Evolutionary conservation across 2,888 invertebrate genomes (phyloP).

Genomic region (Branchipolynoe longqiensis): DNA sequence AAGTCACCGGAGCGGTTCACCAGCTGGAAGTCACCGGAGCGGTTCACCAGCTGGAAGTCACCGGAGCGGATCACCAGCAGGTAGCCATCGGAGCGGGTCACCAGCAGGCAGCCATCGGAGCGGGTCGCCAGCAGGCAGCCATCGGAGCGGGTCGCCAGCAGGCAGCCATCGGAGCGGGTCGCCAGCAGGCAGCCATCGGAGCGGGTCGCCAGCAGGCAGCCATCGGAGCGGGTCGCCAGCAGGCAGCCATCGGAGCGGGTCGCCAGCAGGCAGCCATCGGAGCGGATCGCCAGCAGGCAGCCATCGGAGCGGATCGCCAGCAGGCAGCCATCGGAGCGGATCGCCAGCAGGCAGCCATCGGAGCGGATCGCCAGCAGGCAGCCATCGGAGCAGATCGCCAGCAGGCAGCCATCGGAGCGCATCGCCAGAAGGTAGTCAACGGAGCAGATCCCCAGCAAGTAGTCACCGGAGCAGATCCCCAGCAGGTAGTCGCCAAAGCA

Average conservation of each 20-base stretch:
- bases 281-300: conserved; percentile 26
- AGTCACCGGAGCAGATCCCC: background rate
- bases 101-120: conserved; percentile 16
- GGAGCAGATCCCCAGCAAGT: background rate
- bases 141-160: conserved; percentile 32
- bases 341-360: conserved; percentile 33
- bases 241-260: conserved; percentile 53
- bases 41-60: background rate
- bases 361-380: background rate
- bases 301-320: conserved; percentile 20
- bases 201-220: background rate
- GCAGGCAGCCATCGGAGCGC: conserved; percentile 8
- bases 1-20: conserved; percentile 41
- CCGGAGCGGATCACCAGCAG: conserved; percentile 2
- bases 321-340: conserved; percentile 22
- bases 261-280: conserved; percentile 6
- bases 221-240: conserved; percentile 51
- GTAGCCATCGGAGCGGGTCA: conserved; percentile 26
- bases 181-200: conserved; percentile 23
- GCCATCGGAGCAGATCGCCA: background rate
- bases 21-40: conserved; percentile 6
- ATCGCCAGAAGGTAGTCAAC: background rate
- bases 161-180: background rate
- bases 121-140: conserved; percentile 1
- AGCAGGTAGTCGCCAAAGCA: background rate